These are phyloP conservation scores for Ceratitis capitata DNA, from an alignment of 1,140 invertebrate genomes.

Conservation along the genomic window DNA sequence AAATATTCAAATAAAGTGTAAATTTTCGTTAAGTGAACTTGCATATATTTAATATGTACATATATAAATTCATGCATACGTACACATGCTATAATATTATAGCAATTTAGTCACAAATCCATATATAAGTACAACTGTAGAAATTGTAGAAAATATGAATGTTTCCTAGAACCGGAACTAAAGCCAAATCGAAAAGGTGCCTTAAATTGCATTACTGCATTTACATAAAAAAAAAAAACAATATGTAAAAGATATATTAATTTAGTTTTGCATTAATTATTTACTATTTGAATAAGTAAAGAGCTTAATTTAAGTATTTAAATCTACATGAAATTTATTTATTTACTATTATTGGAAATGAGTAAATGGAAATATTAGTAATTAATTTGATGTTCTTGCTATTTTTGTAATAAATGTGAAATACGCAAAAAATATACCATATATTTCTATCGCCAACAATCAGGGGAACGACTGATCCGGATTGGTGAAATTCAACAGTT, in stretches of 20 bases:
- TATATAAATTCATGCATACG: background rate
- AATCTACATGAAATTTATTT: background rate
- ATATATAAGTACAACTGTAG: background rate
- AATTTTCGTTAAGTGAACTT: background rate
- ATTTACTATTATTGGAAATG: background rate
- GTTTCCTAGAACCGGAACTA: background rate
- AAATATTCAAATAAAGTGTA: background rate
- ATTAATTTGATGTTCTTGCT: background rate
- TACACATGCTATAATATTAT: background rate
- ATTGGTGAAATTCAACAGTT: no score
- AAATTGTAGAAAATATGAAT: background rate
- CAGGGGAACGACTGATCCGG: no score
- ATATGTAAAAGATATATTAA: background rate
- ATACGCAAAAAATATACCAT: background rate
- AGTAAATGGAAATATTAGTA: no score
- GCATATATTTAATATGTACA: background rate
- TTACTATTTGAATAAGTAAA: background rate
- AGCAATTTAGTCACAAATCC: background rate
- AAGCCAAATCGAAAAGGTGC: constrained; percentile 43
- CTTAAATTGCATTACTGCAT: constrained; percentile 27
- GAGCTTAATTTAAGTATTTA: background rate
- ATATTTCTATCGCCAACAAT: no score
- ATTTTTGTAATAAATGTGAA: constrained; percentile 15
- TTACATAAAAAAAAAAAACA: background rate
- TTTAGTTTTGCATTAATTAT: background rate